Base-by-base conservation (phyloP, 2,113 vertebrate species). In the Oceanites oceanicus region DNA sequence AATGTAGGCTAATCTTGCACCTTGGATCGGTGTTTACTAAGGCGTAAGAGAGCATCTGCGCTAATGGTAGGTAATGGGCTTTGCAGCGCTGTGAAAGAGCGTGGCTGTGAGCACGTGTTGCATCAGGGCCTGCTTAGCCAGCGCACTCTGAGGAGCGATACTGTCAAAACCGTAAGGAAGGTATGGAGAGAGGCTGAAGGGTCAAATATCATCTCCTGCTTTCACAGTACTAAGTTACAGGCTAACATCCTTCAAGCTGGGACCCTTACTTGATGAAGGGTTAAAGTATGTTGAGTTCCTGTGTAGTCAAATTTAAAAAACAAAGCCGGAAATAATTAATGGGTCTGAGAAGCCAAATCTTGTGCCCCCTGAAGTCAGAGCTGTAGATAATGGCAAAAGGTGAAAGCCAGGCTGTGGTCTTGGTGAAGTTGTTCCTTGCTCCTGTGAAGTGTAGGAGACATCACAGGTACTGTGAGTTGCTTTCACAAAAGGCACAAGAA, bases 111-210 rank as follows among this genome's bases (percentile, higher is more conserved):
- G 32, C 40, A 17, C 1, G 1, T 15, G 18, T 8, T 59, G 40
- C 38, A 21, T 9, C 40, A 36, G n/a, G 47, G 47, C 45, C 44
- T 29, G 27, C 12, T 40, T 12, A 29, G 68, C 81, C 47, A 19
- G 17, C 3, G 6, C 0, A 2, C 49, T 26, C 61, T 13, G 58
- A 8, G 45, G 34, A 72, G 25, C 8, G 1, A 5, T 45, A 63
- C 10, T 45, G 36, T 22, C 65, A 21, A 32, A 42, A 13, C 34
- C 56, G 55, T 27, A 14, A 45, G 38, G 44, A 42, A 76, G 26
- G 3, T 32, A 22, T 1, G 13, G 56, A 72, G n/a, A 27, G 40
- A 63, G 12, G 18, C 30, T 29, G 40, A 71, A 61, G 30, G 45
- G 45, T 40, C 52, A 26, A 20, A 13, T 29, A 42, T 8, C 17